phyloP scores from a whole-genome alignment of 2,888 invertebrate species.

The Xestia sexstrigata region DNA sequence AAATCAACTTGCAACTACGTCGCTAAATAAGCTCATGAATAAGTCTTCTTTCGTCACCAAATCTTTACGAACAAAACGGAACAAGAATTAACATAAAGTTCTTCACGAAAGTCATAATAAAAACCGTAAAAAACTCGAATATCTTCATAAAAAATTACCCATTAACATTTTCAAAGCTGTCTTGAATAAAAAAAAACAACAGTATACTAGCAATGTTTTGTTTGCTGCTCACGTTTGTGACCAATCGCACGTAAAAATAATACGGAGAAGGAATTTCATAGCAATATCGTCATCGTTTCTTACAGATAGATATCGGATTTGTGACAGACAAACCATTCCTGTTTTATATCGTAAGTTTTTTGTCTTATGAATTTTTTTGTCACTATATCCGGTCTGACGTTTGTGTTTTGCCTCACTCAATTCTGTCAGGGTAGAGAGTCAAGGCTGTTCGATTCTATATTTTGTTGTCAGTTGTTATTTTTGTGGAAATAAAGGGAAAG shows the following conservation, averaged over 20 bases:
- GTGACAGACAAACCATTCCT: slow-evolving; percentile 53
- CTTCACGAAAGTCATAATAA: slow-evolving; percentile 27
- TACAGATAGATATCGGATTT: slow-evolving; percentile 54
- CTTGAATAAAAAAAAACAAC: slow-evolving; percentile 31
- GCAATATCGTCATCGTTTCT: slow-evolving; percentile 45
- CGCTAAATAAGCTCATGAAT: slow-evolving; percentile 10
- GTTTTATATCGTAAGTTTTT: slow-evolving; percentile 40
- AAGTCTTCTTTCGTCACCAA: slow-evolving; percentile 21
- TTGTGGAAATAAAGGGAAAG: neutral
- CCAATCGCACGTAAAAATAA: slow-evolving; percentile 59
- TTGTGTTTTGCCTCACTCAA: neutral
- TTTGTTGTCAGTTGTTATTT: neutral
- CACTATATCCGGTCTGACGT: slow-evolving; percentile 12
- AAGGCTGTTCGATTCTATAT: slow-evolving; percentile 5
- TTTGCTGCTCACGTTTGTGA: slow-evolving; percentile 45
- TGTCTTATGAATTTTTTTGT: slow-evolving; percentile 29
- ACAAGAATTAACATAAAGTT: slow-evolving; percentile 42
- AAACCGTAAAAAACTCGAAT: slow-evolving; percentile 21
- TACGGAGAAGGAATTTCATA: slow-evolving; percentile 51
- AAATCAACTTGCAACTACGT: neutral
- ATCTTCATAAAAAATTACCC: slow-evolving; percentile 17
- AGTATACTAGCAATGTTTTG: slow-evolving; percentile 28
- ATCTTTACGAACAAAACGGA: slow-evolving; percentile 20
- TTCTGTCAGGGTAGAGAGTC: neutral
- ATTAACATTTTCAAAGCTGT: slow-evolving; percentile 26